These are phyloP conservation scores for Zele albiditarsus DNA, from an alignment of 2,888 invertebrate species.

Conservation along the genomic window DNA sequence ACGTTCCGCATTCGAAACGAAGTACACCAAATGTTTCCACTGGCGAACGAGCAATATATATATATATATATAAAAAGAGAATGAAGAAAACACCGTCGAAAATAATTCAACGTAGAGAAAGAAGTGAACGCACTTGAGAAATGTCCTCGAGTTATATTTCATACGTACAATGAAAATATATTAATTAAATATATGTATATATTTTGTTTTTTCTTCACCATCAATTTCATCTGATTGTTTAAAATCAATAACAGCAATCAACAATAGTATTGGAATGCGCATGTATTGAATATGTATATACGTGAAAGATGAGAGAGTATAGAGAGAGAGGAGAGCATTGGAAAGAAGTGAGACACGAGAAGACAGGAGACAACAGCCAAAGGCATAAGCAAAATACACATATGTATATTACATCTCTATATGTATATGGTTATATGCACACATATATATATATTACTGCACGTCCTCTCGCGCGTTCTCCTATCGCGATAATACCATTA, in stretches of 20 bases:
- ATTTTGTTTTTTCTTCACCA: conserved; percentile 6
- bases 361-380: conserved; percentile 23
- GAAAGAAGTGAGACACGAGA: conserved; percentile 14
- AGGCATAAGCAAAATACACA: conserved; percentile 11
- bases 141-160: conserved; percentile 11
- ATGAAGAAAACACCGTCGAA: conserved; percentile 23
- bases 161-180: neutral
- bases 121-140: conserved; percentile 8
- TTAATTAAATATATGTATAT: neutral
- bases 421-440: neutral
- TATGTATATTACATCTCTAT: neutral
- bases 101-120: conserved; percentile 26
- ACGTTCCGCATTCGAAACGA: conserved; percentile 51
- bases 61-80: neutral
- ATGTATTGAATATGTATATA: conserved; percentile 17
- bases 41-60: neutral
- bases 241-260: conserved; percentile 11
- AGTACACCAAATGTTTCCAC: conserved; percentile 35
- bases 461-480: conserved; percentile 54
- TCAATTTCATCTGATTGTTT: neutral
- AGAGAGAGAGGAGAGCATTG: neutral
- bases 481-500: conserved; percentile 70
- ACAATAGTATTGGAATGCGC: neutral
- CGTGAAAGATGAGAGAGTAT: conserved; percentile 5
- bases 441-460: conserved; percentile 16